phyloP scores from a whole-genome alignment of 2,888 invertebrate genomes.

The Tortrix viridana region DNA sequence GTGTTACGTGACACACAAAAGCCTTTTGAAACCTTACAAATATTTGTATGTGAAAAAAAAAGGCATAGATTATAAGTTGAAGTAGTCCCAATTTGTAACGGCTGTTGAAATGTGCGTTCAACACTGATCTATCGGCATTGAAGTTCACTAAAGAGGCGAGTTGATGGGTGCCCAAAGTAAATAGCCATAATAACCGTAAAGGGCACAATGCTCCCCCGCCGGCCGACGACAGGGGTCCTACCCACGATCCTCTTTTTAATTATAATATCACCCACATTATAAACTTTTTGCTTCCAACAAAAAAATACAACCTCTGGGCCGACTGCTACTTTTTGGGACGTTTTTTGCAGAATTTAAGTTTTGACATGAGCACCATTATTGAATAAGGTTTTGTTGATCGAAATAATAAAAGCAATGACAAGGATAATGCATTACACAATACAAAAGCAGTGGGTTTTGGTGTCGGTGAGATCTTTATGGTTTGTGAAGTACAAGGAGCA shows the following conservation, averaged over 20 bases:
- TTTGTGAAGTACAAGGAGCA: constrained; percentile 18
- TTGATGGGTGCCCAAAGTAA: constrained; percentile 77
- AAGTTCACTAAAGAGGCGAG: constrained; percentile 61
- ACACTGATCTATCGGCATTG: constrained; percentile 49
- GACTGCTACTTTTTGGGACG: constrained; percentile 63
- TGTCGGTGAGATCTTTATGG: constrained; percentile 34
- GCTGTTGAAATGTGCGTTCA: constrained; percentile 33
- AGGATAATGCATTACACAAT: constrained; percentile 35
- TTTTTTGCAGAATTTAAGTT: constrained; percentile 43
- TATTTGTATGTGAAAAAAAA: constrained; percentile 16
- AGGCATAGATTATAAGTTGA: constrained; percentile 24
- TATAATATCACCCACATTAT: constrained; percentile 83
- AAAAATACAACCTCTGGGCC: constrained; percentile 48
- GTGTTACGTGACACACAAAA: constrained; percentile 3
- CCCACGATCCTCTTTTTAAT: constrained; percentile 75
- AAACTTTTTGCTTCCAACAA: constrained; percentile 63
- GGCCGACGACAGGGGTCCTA: constrained; percentile 70
- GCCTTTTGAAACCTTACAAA: constrained; percentile 8
- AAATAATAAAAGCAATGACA: constrained; percentile 37
- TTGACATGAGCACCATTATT: constrained; percentile 43
- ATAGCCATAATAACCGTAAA: constrained; percentile 77
- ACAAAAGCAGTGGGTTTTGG: constrained; percentile 36
- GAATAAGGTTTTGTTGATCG: constrained; percentile 34
- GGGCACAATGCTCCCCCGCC: constrained; percentile 75
- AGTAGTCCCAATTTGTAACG: constrained; percentile 34